Evolutionary conservation across 2,888 invertebrate genomes (phyloP).

Genomic region (Pediacus dermestoides): DNA sequence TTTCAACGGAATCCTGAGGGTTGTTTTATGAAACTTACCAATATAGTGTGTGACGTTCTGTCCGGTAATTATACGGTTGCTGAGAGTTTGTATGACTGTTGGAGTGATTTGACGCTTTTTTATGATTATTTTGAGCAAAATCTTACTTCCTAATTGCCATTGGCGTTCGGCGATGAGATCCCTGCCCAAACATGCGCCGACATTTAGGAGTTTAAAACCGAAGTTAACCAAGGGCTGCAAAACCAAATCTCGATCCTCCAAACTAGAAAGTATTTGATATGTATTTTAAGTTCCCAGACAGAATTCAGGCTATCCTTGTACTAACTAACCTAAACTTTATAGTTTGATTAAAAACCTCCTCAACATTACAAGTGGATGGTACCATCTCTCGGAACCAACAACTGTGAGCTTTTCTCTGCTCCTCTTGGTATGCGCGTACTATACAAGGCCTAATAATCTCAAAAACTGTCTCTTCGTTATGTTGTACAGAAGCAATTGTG

Average conservation of each 20-base stretch:
- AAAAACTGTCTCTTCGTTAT: slow-evolving; percentile 50
- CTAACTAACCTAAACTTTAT: slow-evolving; percentile 52
- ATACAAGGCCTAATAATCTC: slow-evolving; percentile 46
- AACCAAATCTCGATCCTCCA: slow-evolving; percentile 52
- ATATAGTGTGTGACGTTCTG: slow-evolving; percentile 57
- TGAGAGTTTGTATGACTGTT: slow-evolving; percentile 55
- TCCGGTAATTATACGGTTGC: slow-evolving; percentile 56
- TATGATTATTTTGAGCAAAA: slow-evolving; percentile 58
- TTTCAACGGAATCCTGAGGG: no score
- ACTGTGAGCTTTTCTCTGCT: slow-evolving; percentile 40
- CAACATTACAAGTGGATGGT: slow-evolving; percentile 42
- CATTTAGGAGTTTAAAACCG: slow-evolving; percentile 46
- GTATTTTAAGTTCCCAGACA: no score
- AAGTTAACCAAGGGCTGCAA: slow-evolving; percentile 49
- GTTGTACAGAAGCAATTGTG: slow-evolving; percentile 50
- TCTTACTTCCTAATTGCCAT: slow-evolving; percentile 55
- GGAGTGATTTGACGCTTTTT: slow-evolving; percentile 55
- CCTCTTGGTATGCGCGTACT: slow-evolving; percentile 40
- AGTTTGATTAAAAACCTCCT: slow-evolving; percentile 49
- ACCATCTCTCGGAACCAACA: slow-evolving; percentile 57
- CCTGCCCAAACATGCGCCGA: slow-evolving; percentile 38
- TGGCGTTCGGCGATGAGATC: slow-evolving; percentile 45
- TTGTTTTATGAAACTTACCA: slow-evolving; percentile 51
- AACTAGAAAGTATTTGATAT: slow-evolving; percentile 35
- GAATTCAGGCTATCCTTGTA: no score